phyloP scores from a whole-genome alignment of 2,888 invertebrate genomes.

The Deilephila porcellus region DNA sequence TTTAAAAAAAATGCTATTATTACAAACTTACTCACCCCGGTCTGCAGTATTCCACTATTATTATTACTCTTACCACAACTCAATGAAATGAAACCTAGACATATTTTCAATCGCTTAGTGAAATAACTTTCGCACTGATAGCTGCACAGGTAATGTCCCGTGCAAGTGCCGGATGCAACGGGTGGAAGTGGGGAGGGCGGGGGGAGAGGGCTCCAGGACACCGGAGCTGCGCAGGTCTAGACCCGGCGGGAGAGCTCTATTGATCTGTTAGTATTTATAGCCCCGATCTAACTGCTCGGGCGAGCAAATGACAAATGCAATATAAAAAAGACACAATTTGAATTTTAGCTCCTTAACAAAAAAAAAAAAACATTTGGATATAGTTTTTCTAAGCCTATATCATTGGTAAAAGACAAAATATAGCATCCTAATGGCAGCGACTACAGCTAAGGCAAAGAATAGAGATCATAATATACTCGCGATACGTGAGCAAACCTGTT shows the following conservation, averaged over 20 bases:
- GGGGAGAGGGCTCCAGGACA: background rate
- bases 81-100: background rate
- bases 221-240: constrained; percentile 43
- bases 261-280: background rate
- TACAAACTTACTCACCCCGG: background rate
- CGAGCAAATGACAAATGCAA: too few species aligned
- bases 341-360: too few species aligned
- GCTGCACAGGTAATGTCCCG: background rate
- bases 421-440: too few species aligned
- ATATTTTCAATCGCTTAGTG: background rate
- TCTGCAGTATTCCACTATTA: background rate
- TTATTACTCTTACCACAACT: background rate
- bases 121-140: background rate
- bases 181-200: background rate
- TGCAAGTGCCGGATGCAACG: background rate
- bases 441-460: too few species aligned
- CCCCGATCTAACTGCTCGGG: too few species aligned
- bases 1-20: background rate
- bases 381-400: too few species aligned
- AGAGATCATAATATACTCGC: too few species aligned
- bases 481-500: too few species aligned
- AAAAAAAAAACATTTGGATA: too few species aligned
- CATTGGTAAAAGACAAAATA: background rate
- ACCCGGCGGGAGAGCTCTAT: constrained; percentile 8
- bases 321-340: too few species aligned